Evolutionary conservation across 2,888 invertebrate genomes (phyloP).

Genomic region (Ophioninae sp.): DNA sequence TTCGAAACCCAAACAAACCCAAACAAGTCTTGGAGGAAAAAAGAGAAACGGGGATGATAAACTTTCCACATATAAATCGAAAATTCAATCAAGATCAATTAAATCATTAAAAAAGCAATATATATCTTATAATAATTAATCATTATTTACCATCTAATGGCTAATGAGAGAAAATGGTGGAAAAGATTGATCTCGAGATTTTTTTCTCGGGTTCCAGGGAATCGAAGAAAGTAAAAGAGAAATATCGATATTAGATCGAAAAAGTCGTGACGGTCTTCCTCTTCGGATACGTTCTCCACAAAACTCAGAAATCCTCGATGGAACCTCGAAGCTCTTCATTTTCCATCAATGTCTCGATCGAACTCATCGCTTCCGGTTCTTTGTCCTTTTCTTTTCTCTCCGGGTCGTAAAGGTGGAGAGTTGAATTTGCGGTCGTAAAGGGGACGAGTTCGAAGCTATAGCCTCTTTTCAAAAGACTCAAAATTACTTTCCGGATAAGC

Average conservation of each 20-base stretch:
- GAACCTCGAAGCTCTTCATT: constrained; percentile 36
- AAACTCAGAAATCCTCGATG: constrained; percentile 15
- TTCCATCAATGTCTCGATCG: constrained; percentile 42
- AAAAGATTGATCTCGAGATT: too few species aligned
- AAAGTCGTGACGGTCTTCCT: neutral
- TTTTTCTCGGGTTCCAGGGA: too few species aligned
- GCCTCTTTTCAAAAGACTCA: constrained; percentile 84
- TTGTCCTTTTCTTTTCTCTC: constrained; percentile 28
- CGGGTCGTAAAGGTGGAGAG: constrained; percentile 31
- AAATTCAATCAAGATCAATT: too few species aligned
- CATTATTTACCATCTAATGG: too few species aligned
- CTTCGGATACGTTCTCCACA: neutral
- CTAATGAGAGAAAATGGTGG: too few species aligned
- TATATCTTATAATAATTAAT: too few species aligned
- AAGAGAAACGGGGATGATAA: constrained; percentile 58
- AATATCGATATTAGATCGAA: too few species aligned
- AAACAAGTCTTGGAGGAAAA: constrained; percentile 73
- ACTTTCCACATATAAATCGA: too few species aligned
- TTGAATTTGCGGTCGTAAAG: constrained; percentile 33
- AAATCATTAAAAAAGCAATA: too few species aligned
- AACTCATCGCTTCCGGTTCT: constrained; percentile 14
- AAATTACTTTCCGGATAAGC: constrained; percentile 86
- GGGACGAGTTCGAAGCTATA: constrained; percentile 51
- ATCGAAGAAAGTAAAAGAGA: too few species aligned
- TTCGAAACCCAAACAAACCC: constrained; percentile 68